Evolutionary conservation across 2,113 vertebrate species (phyloP).

Genomic region (Arizona elegans): DNA sequence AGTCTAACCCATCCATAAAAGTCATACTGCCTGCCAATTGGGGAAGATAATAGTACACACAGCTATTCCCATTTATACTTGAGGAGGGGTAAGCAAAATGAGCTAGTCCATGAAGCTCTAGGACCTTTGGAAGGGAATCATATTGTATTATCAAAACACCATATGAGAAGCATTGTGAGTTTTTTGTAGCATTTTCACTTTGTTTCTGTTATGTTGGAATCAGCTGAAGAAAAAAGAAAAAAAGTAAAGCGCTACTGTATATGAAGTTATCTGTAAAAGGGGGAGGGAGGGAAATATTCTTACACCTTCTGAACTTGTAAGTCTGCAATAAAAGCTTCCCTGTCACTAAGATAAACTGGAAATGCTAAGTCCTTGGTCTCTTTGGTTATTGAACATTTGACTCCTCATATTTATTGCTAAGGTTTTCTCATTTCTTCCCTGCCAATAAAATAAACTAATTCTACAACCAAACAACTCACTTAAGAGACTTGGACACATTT

Average conservation of each 20-base stretch:
- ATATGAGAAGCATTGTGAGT: neutral
- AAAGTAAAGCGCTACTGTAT: neutral
- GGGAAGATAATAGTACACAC: neutral
- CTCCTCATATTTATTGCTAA: constrained; percentile 15
- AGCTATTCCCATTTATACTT: neutral
- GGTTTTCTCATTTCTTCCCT: constrained; percentile 16
- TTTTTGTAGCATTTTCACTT: neutral
- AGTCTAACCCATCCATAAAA: neutral
- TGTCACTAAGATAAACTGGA: constrained; percentile 29
- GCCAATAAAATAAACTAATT: constrained; percentile 27
- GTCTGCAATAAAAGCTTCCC: constrained; percentile 21
- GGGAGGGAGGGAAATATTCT: neutral
- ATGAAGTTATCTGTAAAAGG: neutral
- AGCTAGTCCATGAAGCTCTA: neutral
- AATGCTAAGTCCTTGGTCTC: constrained; percentile 28
- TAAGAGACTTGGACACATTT: constrained; percentile 3
- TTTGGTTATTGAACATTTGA: constrained; percentile 24
- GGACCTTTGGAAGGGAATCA: neutral
- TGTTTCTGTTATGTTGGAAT: neutral
- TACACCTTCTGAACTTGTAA: constrained; percentile 14
- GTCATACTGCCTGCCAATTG: neutral
- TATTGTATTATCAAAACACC: neutral
- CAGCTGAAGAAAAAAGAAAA: neutral
- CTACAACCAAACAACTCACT: constrained; percentile 2
- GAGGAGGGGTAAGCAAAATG: neutral